Conservation (phyloP, 2,113 vertebrate genomes). For the Delphinus delphis region DNA sequence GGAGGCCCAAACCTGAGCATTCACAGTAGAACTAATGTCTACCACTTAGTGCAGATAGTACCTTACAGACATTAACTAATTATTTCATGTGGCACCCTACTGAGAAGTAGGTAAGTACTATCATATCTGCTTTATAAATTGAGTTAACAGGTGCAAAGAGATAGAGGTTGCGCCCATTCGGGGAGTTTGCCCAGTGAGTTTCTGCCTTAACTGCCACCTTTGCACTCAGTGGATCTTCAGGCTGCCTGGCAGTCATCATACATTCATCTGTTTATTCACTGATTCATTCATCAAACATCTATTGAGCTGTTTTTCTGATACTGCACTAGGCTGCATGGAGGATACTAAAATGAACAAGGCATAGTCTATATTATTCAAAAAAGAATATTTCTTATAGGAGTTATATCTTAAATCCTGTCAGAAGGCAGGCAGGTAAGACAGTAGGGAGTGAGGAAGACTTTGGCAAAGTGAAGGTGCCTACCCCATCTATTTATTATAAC, state of each 20-base stretch:
- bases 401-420: not conserved
- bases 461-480: not conserved
- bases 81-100: slow-evolving; percentile 39
- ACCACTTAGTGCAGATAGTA: slow-evolving; percentile 37
- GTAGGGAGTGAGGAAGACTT: not conserved
- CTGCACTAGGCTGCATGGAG: not conserved
- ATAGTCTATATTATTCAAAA: not conserved
- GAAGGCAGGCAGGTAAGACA: not conserved
- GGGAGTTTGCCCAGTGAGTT: not conserved
- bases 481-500: not conserved
- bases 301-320: not conserved
- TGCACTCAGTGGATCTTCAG: not conserved
- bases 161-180: not conserved
- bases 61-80: slow-evolving; percentile 33
- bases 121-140: slow-evolving; percentile 50
- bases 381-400: not conserved
- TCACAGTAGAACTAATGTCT: not conserved
- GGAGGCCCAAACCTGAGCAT: not conserved
- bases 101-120: slow-evolving; percentile 31
- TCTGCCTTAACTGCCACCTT: not conserved
- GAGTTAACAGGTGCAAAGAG: slow-evolving; percentile 36
- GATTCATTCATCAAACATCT: not conserved
- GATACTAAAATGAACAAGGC: not conserved
- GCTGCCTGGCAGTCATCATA: not conserved
- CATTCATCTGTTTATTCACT: not conserved